phyloP scores from a whole-genome alignment of 1,140 invertebrate species.

The Heliconius congener region DNA sequence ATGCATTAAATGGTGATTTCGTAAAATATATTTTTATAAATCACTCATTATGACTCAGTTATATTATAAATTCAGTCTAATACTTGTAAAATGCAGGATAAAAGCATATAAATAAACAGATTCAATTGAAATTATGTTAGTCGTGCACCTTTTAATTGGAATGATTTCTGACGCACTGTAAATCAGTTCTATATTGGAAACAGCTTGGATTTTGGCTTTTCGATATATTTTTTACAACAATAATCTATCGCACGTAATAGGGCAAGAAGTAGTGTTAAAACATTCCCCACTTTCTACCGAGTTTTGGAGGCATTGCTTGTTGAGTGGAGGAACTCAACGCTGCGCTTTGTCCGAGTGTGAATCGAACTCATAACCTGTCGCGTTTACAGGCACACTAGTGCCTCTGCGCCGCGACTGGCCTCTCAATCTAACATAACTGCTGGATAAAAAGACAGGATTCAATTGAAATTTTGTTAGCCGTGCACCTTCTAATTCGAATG shows the following conservation, averaged over 20 bases:
- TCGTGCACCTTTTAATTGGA: background rate
- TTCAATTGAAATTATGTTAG: conserved; percentile 6
- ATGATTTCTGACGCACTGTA: background rate
- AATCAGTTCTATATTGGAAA: conserved; percentile 4
- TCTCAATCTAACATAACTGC: background rate
- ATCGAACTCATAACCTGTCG: too few species aligned
- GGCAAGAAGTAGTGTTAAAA: too few species aligned
- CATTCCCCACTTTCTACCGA: too few species aligned
- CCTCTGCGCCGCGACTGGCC: too few species aligned
- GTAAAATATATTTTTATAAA: background rate
- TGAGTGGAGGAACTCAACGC: too few species aligned
- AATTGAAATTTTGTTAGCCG: background rate
- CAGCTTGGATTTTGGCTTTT: background rate
- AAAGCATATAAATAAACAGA: conserved; percentile 9
- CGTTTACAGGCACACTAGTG: too few species aligned
- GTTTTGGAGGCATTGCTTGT: too few species aligned
- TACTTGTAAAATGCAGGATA: background rate
- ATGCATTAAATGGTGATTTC: background rate
- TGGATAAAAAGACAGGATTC: background rate
- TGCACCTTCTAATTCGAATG: background rate
- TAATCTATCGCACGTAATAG: too few species aligned
- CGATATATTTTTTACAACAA: too few species aligned
- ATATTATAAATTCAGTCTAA: background rate
- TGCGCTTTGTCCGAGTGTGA: too few species aligned
- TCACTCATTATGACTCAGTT: background rate